Evolutionary conservation across 1,140 invertebrate genomes (phyloP).

Genomic region (Paraescarpia echinospica): DNA sequence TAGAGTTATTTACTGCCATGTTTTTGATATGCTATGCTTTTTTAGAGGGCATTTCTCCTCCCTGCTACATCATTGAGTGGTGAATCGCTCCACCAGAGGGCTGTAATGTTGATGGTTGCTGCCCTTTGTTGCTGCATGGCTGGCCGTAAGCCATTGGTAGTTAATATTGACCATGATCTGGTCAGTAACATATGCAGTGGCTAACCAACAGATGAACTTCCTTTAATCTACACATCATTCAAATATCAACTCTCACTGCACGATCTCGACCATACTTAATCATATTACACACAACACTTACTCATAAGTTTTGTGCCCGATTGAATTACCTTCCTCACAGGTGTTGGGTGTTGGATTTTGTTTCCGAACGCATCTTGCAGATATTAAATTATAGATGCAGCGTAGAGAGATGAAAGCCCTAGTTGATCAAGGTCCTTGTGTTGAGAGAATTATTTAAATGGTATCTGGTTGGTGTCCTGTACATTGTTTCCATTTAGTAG

Average conservation of each 20-base stretch:
- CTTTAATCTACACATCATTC: not conserved
- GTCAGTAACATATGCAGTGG: not conserved
- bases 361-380: not conserved
- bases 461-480: not conserved
- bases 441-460: not conserved
- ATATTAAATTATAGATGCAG: constrained; percentile 2
- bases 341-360: not conserved
- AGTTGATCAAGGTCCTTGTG: not conserved
- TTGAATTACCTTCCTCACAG: not conserved
- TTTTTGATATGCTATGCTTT: too few relatives aligned
- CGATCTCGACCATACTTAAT: not conserved
- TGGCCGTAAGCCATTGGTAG: too few relatives aligned
- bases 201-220: not conserved
- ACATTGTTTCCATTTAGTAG: not conserved
- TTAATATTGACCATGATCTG: too few relatives aligned
- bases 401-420: not conserved
- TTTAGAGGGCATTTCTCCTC: too few relatives aligned
- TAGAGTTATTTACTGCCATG: too few relatives aligned
- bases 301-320: not conserved
- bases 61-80: too few relatives aligned
- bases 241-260: not conserved
- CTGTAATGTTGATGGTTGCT: too few relatives aligned
- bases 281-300: not conserved
- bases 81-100: too few relatives aligned
- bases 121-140: too few relatives aligned